Evolutionary conservation across 2,113 vertebrate genomes (phyloP).

Genomic region (Micromys minutus): DNA sequence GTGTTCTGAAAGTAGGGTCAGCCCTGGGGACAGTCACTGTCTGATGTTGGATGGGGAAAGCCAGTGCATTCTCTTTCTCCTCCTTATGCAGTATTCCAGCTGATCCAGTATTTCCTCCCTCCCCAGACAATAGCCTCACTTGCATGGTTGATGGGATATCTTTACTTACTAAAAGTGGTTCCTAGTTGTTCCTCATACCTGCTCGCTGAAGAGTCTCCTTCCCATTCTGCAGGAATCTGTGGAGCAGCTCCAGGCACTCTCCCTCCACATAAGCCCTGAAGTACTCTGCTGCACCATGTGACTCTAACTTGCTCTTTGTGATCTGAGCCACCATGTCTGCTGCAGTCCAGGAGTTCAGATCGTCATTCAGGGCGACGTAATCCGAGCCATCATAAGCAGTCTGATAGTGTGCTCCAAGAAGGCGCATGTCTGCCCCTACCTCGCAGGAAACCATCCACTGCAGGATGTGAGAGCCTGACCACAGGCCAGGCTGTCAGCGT

Average conservation of each 20-base stretch:
- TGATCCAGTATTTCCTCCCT: background rate
- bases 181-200: background rate
- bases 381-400: conserved; percentile 1
- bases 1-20: background rate
- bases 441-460: background rate
- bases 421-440: background rate
- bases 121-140: background rate
- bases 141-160: too few species aligned
- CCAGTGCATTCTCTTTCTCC: background rate
- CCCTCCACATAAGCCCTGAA: background rate
- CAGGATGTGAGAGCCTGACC: background rate
- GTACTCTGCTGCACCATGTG: accelerated
- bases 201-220: background rate
- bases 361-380: conserved; percentile 67
- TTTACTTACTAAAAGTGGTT: accelerated
- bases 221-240: background rate
- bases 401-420: background rate
- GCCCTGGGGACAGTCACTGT: background rate
- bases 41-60: background rate
- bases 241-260: background rate
- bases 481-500: background rate
- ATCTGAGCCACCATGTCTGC: accelerated
- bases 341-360: background rate
- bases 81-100: background rate
- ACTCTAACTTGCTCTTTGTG: conserved; percentile 16